These are phyloP conservation scores for Periophthalmus modestus DNA, from an alignment of 2,113 vertebrate species.

Conservation along the genomic window DNA sequence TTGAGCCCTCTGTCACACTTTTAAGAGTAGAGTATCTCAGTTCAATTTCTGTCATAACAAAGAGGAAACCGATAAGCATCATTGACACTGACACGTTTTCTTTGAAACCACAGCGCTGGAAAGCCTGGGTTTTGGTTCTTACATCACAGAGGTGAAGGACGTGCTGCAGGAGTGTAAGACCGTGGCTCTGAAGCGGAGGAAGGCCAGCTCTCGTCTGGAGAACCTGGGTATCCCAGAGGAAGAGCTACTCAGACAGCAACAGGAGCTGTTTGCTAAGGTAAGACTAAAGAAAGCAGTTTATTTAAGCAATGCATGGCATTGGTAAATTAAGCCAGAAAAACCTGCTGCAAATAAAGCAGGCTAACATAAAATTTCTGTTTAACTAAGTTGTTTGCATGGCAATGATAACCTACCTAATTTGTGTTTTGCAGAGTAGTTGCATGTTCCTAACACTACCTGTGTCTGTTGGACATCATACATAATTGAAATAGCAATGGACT, in stretches of 20 bases:
- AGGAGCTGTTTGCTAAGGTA: constrained; percentile 98
- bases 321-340: not conserved
- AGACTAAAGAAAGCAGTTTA: constrained; percentile 18
- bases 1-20: not conserved
- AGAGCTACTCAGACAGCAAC: constrained; percentile 95
- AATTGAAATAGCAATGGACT: no score
- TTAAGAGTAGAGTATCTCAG: not conserved
- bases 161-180: constrained; percentile 99
- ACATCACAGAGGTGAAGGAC: constrained; percentile 98
- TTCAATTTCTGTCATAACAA: not conserved
- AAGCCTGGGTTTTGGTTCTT: constrained; percentile 97
- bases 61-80: not conserved
- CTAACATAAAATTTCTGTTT: no score
- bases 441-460: not conserved
- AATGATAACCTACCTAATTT: not conserved
- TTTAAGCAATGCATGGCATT: not conserved
- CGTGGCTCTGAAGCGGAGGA: constrained; percentile 96
- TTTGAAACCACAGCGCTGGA: constrained; percentile 84
- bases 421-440: not conserved
- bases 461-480: not conserved
- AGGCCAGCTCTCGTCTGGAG: constrained; percentile 95
- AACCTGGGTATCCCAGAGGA: constrained; percentile 98
- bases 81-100: constrained; percentile 9
- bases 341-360: no score
- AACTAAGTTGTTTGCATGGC: not conserved